Evolutionary conservation across 1,140 invertebrate genomes (phyloP), one percentile per base, ranked within the genome.

Genomic region (Drosophila prosaltans): DNA sequence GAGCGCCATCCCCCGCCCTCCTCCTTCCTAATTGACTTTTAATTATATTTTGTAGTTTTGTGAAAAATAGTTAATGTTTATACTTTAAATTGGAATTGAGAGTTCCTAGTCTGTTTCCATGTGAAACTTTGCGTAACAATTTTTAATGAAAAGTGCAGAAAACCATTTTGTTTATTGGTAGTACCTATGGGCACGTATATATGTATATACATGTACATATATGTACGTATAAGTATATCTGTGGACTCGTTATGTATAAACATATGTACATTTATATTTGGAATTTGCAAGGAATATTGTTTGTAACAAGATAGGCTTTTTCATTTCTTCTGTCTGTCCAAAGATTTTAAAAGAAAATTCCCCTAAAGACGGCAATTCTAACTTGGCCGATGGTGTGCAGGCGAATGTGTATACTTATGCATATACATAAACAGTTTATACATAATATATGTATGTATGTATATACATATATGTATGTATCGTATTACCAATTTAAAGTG

Each of bases 111-210:
- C 48, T 8, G 8, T n/a, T 4, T 45, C 58, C 65, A 75, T 75
- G 60, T 59, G 54, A 77, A 76, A 77, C 77, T 77, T 77, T 77
- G 74, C 74, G 73, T 77, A 77, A 77, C 74, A 60, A 40, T 24
- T 76, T 69, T 65, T 43, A 77, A 77, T 60, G 66, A 65, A 76
- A 77, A 77, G 69, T 76, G 60, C 69, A 74, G 69, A 61, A 28
- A 65, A 39, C 59, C 59, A 41, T 59, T 59, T 54, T 30, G 30
- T 43, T 43, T 45, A 48, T 45, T 64, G 39, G 39, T 41, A 39
- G 21, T 9, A 51, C 45, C 21, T 51, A 51, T 30, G 1, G 32
- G 32, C 32, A 36, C 6, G 32, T 36, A 24, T 61, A 24, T 26
- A 32, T 30, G 28, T 58, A 30, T 36, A 32, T 58, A 32, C 11